phyloP scores from a whole-genome alignment of 2,797 vertebrate species.

The Melanotaenia nigrans region DNA sequence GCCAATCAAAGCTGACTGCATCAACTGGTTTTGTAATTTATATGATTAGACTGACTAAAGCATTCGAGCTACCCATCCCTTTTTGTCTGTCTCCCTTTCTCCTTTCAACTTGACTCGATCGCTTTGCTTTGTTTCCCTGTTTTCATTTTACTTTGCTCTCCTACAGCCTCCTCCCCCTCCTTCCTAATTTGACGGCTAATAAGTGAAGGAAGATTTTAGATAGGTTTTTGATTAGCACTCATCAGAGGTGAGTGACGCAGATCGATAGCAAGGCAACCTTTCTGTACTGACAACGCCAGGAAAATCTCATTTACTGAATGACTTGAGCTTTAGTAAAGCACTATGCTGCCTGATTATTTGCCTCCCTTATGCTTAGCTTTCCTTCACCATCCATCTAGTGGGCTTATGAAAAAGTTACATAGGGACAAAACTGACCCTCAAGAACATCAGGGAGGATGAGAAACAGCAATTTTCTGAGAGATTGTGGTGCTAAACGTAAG shows the following conservation, averaged over 20 bases:
- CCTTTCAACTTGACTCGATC: conserved; percentile 3
- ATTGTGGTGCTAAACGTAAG: conserved; percentile 12
- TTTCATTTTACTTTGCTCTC: conserved; percentile 21
- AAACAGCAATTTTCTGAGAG: conserved; percentile 37
- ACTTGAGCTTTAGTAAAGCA: conserved; percentile 44
- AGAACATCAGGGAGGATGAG: conserved; percentile 19
- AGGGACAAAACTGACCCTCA: conserved; percentile 51
- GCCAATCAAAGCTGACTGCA: conserved; percentile 32
- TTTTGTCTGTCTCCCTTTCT: conserved; percentile 5
- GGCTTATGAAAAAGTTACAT: conserved; percentile 15
- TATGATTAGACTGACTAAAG: conserved; percentile 21
- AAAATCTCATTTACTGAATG: conserved; percentile 64
- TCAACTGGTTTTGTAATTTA: conserved; percentile 22
- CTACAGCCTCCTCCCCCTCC: conserved; percentile 17
- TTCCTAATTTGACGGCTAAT: conserved; percentile 39
- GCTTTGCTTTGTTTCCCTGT: conserved; percentile 17
- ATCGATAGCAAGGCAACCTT: conserved; percentile 50
- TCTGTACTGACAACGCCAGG: conserved; percentile 45
- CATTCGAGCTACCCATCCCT: conserved; percentile 16
- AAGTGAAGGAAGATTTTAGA: conserved; percentile 53
- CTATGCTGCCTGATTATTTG: conserved; percentile 39
- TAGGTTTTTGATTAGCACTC: conserved; percentile 64
- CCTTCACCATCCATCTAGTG: conserved; percentile 29
- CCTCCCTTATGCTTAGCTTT: conserved; percentile 32
- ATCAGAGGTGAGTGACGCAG: conserved; percentile 59